A percentile compares a stretch with the other conserved stretches of the same genome.
These are phyloP conservation scores for Philereme vetulata DNA, from an alignment of 2,888 invertebrate genomes.

Conservation along the genomic window DNA sequence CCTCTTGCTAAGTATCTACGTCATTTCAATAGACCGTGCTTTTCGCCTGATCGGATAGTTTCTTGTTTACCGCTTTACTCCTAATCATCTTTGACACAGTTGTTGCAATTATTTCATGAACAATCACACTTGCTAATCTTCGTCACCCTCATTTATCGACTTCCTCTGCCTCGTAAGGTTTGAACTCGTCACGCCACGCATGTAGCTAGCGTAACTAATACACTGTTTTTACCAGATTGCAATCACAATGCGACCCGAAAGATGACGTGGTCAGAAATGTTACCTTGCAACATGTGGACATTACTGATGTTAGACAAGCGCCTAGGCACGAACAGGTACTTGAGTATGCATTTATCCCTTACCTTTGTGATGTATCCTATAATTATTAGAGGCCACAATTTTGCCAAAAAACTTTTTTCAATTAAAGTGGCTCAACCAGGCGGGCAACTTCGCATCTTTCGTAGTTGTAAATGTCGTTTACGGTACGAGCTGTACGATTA, in stretches of 20 bases:
- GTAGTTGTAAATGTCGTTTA: no score
- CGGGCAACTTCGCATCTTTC: no score
- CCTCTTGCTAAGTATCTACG: neutral
- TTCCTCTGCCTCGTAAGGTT: slow-evolving; percentile 14
- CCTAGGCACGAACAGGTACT: slow-evolving; percentile 60
- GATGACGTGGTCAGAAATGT: slow-evolving; percentile 55
- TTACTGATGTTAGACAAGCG: slow-evolving; percentile 65
- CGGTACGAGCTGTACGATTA: no score
- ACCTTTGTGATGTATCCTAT: neutral
- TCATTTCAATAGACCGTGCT: slow-evolving; percentile 3
- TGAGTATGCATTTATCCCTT: slow-evolving; percentile 6
- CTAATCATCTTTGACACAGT: slow-evolving; percentile 5
- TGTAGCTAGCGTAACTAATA: slow-evolving; percentile 46
- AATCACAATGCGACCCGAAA: slow-evolving; percentile 59
- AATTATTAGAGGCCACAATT: no score
- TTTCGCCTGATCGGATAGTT: slow-evolving; percentile 1
- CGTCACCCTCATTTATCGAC: slow-evolving; percentile 4
- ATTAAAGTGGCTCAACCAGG: no score
- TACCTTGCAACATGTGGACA: slow-evolving; percentile 60
- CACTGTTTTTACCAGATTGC: slow-evolving; percentile 53
- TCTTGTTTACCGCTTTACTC: slow-evolving; percentile 1
- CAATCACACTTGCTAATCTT: slow-evolving; percentile 15
- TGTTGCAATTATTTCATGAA: slow-evolving; percentile 4
- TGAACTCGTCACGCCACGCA: slow-evolving; percentile 20
- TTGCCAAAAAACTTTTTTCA: no score